These are phyloP conservation scores for Triops cancriformis DNA, from an alignment of 1,140 invertebrate genomes.

Conservation along the genomic window DNA sequence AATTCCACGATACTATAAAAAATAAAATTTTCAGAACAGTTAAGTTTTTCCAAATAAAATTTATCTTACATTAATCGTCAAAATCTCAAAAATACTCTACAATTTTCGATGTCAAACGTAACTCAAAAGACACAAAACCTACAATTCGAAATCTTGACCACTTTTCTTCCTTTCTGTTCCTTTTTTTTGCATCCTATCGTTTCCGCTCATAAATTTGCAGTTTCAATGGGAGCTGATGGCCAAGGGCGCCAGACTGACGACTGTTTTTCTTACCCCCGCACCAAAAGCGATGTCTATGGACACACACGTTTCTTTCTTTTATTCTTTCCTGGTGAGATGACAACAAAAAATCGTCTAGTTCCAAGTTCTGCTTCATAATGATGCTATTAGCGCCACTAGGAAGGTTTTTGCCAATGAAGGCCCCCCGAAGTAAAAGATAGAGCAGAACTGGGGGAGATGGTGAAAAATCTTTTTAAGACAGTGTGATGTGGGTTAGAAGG, in stretches of 20 bases:
- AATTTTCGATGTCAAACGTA: no score
- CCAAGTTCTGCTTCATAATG: background rate
- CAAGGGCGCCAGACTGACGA: conserved; percentile 7
- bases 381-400: background rate
- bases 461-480: background rate
- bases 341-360: background rate
- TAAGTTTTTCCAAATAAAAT: no score
- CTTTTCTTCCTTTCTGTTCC: no score
- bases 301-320: background rate
- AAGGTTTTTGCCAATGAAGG: background rate
- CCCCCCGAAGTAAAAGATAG: background rate
- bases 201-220: background rate
- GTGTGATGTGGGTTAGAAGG: no score
- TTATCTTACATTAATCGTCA: no score
- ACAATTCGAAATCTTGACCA: no score
- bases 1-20: no score
- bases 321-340: background rate
- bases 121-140: no score
- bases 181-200: no score
- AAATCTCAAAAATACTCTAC: no score
- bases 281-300: background rate
- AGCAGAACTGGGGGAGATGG: background rate
- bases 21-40: no score
- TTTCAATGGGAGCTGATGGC: background rate
- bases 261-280: background rate